These are phyloP conservation scores for Stegana nigrithorax DNA, from an alignment of 2,888 invertebrate species.

Conservation along the genomic window DNA sequence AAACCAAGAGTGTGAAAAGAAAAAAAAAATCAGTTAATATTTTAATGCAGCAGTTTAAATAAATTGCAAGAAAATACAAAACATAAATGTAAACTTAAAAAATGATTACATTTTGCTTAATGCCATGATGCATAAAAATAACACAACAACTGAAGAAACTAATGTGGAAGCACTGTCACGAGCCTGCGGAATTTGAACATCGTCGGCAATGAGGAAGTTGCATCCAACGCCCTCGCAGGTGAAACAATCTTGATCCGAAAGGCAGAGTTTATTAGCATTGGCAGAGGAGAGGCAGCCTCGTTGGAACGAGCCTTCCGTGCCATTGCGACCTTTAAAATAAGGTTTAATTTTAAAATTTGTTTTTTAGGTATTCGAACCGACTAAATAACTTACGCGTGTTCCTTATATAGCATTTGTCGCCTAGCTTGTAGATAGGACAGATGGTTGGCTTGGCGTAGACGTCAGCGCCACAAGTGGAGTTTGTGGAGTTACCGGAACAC, in stretches of 20 bases:
- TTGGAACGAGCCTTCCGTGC: conserved; percentile 51
- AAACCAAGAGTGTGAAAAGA: too few relatives aligned
- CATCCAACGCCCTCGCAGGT: conserved; percentile 64
- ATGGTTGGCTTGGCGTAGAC: conserved; percentile 42
- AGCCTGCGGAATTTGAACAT: conserved; percentile 53
- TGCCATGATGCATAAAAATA: conserved; percentile 33
- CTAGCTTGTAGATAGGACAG: conserved; percentile 58
- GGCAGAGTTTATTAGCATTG: conserved; percentile 51
- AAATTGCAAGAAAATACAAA: too few relatives aligned
- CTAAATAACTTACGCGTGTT: conserved; percentile 37
- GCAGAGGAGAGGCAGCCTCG: conserved; percentile 63
- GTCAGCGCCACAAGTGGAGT: conserved; percentile 54
- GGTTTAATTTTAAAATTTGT: neutral
- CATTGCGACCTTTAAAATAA: conserved; percentile 32
- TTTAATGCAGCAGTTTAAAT: too few relatives aligned
- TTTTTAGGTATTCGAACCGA: neutral
- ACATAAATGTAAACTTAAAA: too few relatives aligned
- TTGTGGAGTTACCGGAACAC: conserved; percentile 54
- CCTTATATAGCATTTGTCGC: conserved; percentile 62
- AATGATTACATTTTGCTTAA: too few relatives aligned
- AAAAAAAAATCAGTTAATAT: too few relatives aligned
- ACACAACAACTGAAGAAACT: conserved; percentile 38
- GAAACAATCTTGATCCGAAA: conserved; percentile 52
- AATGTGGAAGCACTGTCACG: conserved; percentile 48
- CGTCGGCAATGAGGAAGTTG: conserved; percentile 51